phyloP scores from a whole-genome alignment of 2,888 invertebrate species.

The Drosophila phalerata region DNA sequence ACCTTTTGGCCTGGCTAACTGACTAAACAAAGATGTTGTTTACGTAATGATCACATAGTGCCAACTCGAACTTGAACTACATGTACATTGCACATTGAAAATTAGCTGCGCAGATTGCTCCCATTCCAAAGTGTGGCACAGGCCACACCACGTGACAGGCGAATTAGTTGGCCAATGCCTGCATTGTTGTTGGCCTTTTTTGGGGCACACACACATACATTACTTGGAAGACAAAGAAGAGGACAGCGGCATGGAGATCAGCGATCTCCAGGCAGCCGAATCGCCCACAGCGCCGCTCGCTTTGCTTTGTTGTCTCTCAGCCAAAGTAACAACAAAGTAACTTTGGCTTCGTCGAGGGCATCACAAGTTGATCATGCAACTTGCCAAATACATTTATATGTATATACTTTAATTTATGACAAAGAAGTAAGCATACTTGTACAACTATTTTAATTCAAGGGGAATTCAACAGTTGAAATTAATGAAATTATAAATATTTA shows the following conservation, averaged over 20 bases:
- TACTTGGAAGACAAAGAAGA: constrained; percentile 36
- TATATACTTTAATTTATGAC: not conserved
- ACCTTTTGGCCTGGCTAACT: constrained; percentile 51
- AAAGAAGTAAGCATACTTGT: constrained; percentile 9
- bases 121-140: constrained; percentile 59
- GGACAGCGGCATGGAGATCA: constrained; percentile 32
- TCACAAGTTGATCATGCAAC: constrained; percentile 42
- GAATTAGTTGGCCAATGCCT: constrained; percentile 66
- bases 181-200: constrained; percentile 53
- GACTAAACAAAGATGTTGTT: constrained; percentile 16
- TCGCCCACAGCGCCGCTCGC: constrained; percentile 70
- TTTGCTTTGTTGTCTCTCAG: constrained; percentile 51
- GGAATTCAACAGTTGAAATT: constrained; percentile 3
- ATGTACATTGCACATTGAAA: constrained; percentile 67
- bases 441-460: constrained; percentile 18
- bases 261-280: constrained; percentile 69
- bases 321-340: constrained; percentile 6
- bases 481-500: constrained; percentile 13
- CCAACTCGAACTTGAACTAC: constrained; percentile 76
- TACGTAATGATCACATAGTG: constrained; percentile 51
- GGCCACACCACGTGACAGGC: constrained; percentile 72
- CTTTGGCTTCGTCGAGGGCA: constrained; percentile 40
- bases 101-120: constrained; percentile 70
- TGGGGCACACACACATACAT: constrained; percentile 56
- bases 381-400: constrained; percentile 31